phyloP scores from a whole-genome alignment of 2,888 invertebrate genomes.

The Lepidochrysops patricia region DNA sequence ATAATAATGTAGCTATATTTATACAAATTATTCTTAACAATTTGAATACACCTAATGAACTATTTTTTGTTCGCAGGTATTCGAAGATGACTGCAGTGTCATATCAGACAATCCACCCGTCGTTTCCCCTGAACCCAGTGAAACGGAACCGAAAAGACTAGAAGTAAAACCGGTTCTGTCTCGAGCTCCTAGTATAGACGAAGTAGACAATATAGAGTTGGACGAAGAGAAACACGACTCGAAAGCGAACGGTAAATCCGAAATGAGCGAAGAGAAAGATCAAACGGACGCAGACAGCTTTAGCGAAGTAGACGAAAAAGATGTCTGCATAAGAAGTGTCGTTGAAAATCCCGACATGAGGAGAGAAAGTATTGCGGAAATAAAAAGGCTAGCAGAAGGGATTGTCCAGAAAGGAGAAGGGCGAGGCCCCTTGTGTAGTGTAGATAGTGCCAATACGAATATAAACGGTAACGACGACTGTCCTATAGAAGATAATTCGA shows the following conservation, averaged over 20 bases:
- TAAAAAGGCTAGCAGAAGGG: conserved; percentile 62
- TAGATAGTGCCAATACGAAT: conserved; percentile 58
- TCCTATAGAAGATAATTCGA: conserved; percentile 42
- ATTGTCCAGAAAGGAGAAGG: conserved; percentile 70
- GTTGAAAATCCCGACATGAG: conserved; percentile 64
- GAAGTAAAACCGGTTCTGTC: conserved; percentile 54
- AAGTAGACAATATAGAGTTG: conserved; percentile 60
- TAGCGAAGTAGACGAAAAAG: conserved; percentile 62
- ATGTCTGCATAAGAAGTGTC: conserved; percentile 55
- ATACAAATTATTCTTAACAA: too few species aligned
- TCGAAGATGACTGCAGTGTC: conserved; percentile 74
- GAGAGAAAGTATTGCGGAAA: conserved; percentile 65
- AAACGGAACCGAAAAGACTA: conserved; percentile 51
- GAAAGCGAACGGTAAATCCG: conserved; percentile 72
- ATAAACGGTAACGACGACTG: conserved; percentile 51
- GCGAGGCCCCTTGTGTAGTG: conserved; percentile 56
- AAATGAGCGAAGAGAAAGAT: conserved; percentile 66
- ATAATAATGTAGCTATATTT: too few species aligned
- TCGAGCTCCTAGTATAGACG: conserved; percentile 66
- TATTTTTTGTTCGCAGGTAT: conserved; percentile 46
- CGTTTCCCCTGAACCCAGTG: conserved; percentile 66
- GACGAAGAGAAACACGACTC: conserved; percentile 48
- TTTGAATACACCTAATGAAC: too few species aligned
- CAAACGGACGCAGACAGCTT: conserved; percentile 59
- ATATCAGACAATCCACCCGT: conserved; percentile 71